Conservation (phyloP, 2,113 vertebrate genomes). For the Cichladusa arquata region DNA sequence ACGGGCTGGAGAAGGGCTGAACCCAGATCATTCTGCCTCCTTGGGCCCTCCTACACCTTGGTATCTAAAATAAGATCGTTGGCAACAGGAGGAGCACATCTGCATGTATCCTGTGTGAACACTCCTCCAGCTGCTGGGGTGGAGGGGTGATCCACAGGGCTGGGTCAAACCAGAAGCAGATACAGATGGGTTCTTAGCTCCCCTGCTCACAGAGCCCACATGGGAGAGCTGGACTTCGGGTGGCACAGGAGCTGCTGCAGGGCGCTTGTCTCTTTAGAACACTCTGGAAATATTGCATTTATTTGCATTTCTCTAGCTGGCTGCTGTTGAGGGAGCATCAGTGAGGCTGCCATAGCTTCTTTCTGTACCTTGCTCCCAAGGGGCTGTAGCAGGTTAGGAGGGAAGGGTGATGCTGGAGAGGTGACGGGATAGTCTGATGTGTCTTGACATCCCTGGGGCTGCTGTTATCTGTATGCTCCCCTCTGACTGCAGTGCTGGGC, state of each 20-base stretch:
- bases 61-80: background rate
- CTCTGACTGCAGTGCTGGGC: background rate
- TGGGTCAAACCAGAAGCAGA: background rate
- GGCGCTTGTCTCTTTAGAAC: background rate
- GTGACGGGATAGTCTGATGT: fast-evolving
- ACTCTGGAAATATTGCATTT: background rate
- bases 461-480: background rate
- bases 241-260: background rate
- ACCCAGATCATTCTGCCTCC: background rate
- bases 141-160: background rate
- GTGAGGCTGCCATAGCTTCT: background rate
- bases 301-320: background rate
- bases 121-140: background rate
- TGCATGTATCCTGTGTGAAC: background rate
- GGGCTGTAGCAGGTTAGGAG: background rate
- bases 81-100: background rate
- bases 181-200: background rate
- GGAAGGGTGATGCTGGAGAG: background rate
- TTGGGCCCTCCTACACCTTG: background rate
- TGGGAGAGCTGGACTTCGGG: background rate
- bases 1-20: background rate
- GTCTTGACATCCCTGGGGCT: background rate
- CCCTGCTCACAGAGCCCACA: background rate
- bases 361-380: background rate
- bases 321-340: background rate